Base-by-base conservation (phyloP, 92 coral and sea anemone genomes). In the Scolanthus callimorphus region DNA sequence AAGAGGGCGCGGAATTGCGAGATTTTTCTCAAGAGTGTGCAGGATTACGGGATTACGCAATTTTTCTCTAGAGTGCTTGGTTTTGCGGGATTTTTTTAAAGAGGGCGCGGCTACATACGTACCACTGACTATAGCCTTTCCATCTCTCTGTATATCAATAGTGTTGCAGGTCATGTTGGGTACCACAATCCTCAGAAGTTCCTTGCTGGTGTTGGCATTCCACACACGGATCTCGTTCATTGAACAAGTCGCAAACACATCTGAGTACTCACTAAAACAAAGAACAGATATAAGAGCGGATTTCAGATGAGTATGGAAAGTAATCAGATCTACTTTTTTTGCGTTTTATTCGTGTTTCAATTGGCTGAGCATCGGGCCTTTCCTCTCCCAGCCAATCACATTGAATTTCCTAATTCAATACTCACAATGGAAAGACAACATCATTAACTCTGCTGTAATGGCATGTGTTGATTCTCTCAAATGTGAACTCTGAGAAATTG, bases 101-200 rank as follows among this genome's bases (percentile, higher is more conserved):
- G n/a, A n/a, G n/a, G n/a, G n/a, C n/a, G 43, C 12, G 0, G 13
- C 3, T 46, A 31, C 2, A 3, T 50, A 78, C 97, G 59, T 78
- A 92, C 98, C 98, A 44, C 94, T 84, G 29, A 92, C 81, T 43
- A 92, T 84, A 15, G 86, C 57, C 15, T 63, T 74, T 54, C 98
- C 98, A 75, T 83, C 81, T 23, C 70, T 61, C 70, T 63, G 66
- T 38, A 92, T 69, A 29, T 75, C 83, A 17, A 92, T 69, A 12
- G 98, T 85, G 67, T 84, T 78, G 74, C 98, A 92, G 6, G 90
- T 90, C 90, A 92, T 89, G 61, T 92, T 92, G 2, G 90, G 81
- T 8, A 92, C 94, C 8, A 82, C 80, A 46, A 92, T 84, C 60
- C 98, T 67, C 55, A 92, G 39, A 17, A 84, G 67, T 63, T 92